Evolutionary conservation across 92 coral and sea anemone genomes (phyloP).

Genomic region (Pocillopora grandis): DNA sequence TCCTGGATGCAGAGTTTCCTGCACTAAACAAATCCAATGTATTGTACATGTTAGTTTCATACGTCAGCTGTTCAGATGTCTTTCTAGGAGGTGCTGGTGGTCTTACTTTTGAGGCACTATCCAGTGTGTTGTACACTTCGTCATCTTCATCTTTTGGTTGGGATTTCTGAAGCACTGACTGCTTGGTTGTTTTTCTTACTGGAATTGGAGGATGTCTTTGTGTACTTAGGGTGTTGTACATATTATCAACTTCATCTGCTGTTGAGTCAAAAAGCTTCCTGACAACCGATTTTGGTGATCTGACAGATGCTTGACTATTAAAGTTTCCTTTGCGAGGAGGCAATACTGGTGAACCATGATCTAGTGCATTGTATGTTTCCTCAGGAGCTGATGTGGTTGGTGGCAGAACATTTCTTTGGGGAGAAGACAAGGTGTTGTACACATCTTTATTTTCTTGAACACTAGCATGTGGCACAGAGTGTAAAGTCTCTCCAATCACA

Average conservation of each 20-base stretch:
- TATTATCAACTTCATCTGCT: not conserved
- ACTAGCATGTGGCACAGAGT: not conserved
- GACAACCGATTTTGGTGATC: constrained; percentile 9
- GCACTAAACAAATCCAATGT: constrained; percentile 24
- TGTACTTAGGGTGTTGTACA: constrained; percentile 15
- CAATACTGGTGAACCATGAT: constrained; percentile 23
- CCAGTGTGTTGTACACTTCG: constrained; percentile 18
- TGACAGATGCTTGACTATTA: not conserved
- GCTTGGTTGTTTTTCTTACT: constrained; percentile 3
- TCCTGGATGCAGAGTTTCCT: constrained; percentile 1
- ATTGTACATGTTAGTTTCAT: constrained; percentile 41
- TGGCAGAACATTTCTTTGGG: not conserved
- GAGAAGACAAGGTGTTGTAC: constrained; percentile 28
- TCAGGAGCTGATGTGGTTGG: constrained; percentile 23
- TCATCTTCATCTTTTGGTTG: constrained; percentile 15
- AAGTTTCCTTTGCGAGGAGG: not conserved
- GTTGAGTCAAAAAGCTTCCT: constrained; percentile 9
- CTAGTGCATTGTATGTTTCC: constrained; percentile 29
- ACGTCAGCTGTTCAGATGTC: constrained; percentile 5
- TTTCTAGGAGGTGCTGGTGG: constrained; percentile 18
- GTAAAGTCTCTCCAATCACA: constrained; percentile 40
- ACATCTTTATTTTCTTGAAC: not conserved
- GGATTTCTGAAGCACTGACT: constrained; percentile 7
- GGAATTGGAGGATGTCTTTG: constrained; percentile 17
- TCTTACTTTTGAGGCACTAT: constrained; percentile 11